Percentiles rank a stretch among this genome's conserved stretches.
These are phyloP conservation scores for Oreochromis aureus DNA, from an alignment of 2,113 vertebrate species.

Conservation along the genomic window DNA sequence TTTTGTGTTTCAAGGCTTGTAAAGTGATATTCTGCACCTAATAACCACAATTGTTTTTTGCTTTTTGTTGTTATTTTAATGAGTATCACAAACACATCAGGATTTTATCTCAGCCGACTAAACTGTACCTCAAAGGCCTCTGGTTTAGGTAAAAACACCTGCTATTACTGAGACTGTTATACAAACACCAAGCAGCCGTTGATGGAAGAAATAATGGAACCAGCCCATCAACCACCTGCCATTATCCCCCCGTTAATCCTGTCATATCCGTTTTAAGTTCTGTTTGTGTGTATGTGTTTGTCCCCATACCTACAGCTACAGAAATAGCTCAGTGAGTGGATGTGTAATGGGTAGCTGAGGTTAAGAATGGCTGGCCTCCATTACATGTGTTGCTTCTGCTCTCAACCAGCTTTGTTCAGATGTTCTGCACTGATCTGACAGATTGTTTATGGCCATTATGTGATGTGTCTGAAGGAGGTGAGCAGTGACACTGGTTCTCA, in stretches of 20 bases:
- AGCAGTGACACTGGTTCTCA: background rate
- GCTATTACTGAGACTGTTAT: background rate
- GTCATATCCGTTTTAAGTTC: conserved; percentile 32
- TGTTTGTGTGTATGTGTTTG: conserved; percentile 32
- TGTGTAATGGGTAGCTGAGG: conserved; percentile 43
- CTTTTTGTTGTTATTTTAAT: background rate
- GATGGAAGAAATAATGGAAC: conserved; percentile 49
- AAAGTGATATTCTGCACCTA: background rate
- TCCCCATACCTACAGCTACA: conserved; percentile 12
- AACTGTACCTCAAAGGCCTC: background rate
- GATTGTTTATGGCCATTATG: background rate
- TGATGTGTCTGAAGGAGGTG: background rate
- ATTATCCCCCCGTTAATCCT: conserved; percentile 51
- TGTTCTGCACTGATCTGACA: background rate
- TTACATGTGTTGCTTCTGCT: conserved; percentile 31
- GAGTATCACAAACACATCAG: background rate
- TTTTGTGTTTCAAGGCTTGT: background rate
- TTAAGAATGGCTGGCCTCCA: conserved; percentile 54
- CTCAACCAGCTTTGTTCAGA: conserved; percentile 1
- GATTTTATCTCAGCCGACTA: background rate
- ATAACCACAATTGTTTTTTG: background rate
- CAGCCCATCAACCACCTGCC: conserved; percentile 26
- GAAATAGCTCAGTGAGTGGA: conserved; percentile 48
- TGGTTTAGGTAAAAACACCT: background rate
- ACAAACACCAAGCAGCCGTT: conserved; percentile 25